phyloP scores from a whole-genome alignment of 2,888 invertebrate species.

The Thecophora atra region DNA sequence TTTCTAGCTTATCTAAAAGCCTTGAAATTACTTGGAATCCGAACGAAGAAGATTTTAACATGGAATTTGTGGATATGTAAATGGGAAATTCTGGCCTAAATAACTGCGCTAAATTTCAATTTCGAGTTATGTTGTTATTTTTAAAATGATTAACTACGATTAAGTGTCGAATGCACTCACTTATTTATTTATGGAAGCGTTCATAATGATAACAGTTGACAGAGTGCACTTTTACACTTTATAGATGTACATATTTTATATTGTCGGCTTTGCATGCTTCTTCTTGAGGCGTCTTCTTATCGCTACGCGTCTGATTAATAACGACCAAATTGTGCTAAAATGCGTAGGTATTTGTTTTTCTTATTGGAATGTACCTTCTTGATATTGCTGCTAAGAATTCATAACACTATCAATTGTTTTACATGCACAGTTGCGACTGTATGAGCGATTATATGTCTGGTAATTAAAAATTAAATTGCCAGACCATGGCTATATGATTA shows the following conservation, averaged over 20 bases:
- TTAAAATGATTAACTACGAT: slow-evolving; percentile 4
- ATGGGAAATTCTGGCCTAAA: neutral
- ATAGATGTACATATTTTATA: too few relatives aligned
- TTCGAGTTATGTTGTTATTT: slow-evolving; percentile 15
- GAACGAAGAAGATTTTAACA: too few relatives aligned
- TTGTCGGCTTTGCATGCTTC: neutral
- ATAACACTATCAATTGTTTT: too few relatives aligned
- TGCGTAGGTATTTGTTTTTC: slow-evolving; percentile 2
- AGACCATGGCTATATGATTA: too few relatives aligned
- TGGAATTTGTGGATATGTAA: neutral
- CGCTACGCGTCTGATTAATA: slow-evolving; percentile 14
- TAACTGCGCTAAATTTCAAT: neutral
- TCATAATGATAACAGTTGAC: slow-evolving; percentile 15
- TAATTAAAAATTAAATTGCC: too few relatives aligned
- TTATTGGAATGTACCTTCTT: neutral
- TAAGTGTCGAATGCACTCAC: slow-evolving; percentile 1
- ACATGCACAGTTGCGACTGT: too few relatives aligned
- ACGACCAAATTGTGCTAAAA: neutral
- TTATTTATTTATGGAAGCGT: slow-evolving; percentile 18
- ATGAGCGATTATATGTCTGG: neutral
- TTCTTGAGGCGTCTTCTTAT: slow-evolving; percentile 15
- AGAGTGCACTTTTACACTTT: slow-evolving; percentile 8
- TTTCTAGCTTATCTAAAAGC: too few relatives aligned
- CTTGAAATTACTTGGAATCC: too few relatives aligned
- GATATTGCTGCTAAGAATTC: neutral